Evolutionary conservation across 2,797 vertebrate species (phyloP), one percentile per base, ranked within the genome.

Genomic region (Mustela erminea): DNA sequence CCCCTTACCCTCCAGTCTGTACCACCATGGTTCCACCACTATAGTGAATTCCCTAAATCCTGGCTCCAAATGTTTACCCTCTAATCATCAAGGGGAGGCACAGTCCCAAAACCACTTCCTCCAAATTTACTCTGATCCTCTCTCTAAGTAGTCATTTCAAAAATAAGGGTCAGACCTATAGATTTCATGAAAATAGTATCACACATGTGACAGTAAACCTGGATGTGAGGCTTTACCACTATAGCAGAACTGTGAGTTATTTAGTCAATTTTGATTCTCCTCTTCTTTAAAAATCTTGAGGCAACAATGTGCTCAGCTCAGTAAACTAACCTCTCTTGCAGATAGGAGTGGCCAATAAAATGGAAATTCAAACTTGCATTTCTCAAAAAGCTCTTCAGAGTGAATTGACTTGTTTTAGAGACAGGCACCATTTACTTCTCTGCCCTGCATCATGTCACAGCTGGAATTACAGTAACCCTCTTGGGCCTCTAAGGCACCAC

Each of bases 211-310:
- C 68, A 94, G 18, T 43, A 94, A 15, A 92, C 77, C n/a, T 87
- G 27, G 18, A 52, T 52, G 29, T 90, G n/a, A 95, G 25, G 27
- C n/a, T 64, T 94, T 72, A 56, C 27, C 20, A 46, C 41, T 46
- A 18, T 32, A 43, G 64, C 29, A 46, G 23, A 87, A 90, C 90
- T 25, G 7, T 32, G 84, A 54, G 58, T 52, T 74, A n/a, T 52
- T 41, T 23, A 85, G 38, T 60, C 14, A 17, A 58, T 81, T 94
- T 43, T 11, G 17, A 70, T 68, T 82, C 32, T 35, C 74, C 32
- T 35, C 74, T 74, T 96, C 70, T 78, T 94, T 56, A 94, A 94
- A 91, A 66, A 86, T 43, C 82, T 74, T 29, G 29, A 29, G 46
- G 38, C 27, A 81, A 35, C 52, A 92, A 64, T 54, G 52, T 49